Evolutionary conservation across 2,113 vertebrate species (phyloP), one percentile per base, ranked within the genome.

Genomic region (Tragelaphus strepsiceros): DNA sequence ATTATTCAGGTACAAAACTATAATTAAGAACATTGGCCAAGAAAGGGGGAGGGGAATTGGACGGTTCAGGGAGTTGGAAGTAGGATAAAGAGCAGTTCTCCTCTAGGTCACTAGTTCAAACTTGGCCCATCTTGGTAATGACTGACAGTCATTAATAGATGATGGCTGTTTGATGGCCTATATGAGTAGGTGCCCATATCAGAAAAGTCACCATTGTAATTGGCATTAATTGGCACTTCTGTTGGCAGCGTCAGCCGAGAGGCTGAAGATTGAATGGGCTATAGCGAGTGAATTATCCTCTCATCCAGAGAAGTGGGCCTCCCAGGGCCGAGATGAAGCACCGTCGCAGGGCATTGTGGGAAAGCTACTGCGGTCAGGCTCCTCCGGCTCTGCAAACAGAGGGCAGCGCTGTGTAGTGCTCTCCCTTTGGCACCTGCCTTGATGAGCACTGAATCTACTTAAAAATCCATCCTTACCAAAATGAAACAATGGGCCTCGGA

Each of bases 211-310:
- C 98, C 98, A 98, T 96, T 96, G 98, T 98, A 98, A 98, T 97
- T 98, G 98, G 97, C 97, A 98, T 98, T 98, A 98, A 98, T 98
- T 98, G 98, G 98, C 98, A 98, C 98, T 94, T 98, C 92, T 97
- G 89, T 96, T 98, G 98, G 96, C 98, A 98, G 78, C 96, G 84
- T 83, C 97, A 91, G 93, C 98, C 59, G 93, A 98, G 98, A 98
- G 97, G 96, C 93, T 96, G 98, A 98, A 96, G 91, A 98, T 78
- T 97, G 98, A 98, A 96, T 88, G 97, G 97, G 95, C 97, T 94
- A 94, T 92, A 93, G 98, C 54, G 21, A 84, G 97, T 96, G 82
- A 97, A 87, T 98, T 98, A 98, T 96, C 97, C 98, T 98, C 91
- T 98, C 98, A 90, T 92, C 98, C 94, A 83, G 97, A 54, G 94